Base-by-base conservation (phyloP, 2,113 vertebrate species). In the Cinclus cinclus region DNA sequence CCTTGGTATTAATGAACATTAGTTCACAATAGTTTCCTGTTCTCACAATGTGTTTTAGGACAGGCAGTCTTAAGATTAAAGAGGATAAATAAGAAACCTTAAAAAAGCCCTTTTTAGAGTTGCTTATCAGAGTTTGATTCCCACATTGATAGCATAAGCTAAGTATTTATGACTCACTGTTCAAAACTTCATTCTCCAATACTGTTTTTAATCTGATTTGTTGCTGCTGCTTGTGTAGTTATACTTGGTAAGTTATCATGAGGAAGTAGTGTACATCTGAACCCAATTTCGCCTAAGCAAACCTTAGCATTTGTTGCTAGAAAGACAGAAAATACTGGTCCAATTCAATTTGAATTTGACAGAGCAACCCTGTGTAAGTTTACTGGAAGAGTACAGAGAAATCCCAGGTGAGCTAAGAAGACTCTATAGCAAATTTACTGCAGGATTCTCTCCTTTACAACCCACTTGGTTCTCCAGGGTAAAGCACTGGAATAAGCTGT, bases 51-150 rank as follows among this genome's bases (percentile, higher is more conserved):
- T 44, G 17, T 76, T 86, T 90, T 56, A 86, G 59, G 89, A 37
- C 9, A 70, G 46, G 7, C 52, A 78, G 0, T 65, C 10, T 46
- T 65, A 56, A 83, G 76, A 81, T 83, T 78, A 89, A 84, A n/a
- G n/a, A 53, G 33, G 22, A 67, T 78, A 50, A 82, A 91, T 83
- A 35, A 85, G 22, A 21, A 88, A 44, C 47, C 21, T 88, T 80
- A 9, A 70, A 88, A 89, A 59, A 42, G 6, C 55, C 55, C 41
- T 75, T 84, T 79, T 84, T 63, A 30, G 55, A 84, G 55, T 68
- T 84, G 50, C 80, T 91, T 94, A 79, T 79, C 49, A 69, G 53
- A 76, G 31, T 75, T 88, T 74, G 89, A 92, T 95, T 85, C 37
- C 59, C 53, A 59, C 33, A 63, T 14, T 67, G 89, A 77, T 92